A percentile compares a stretch with the other conserved stretches of the same genome.
These are phyloP conservation scores for Melanerpes formicivorus DNA, from an alignment of 2,113 vertebrate genomes.

Conservation along the genomic window DNA sequence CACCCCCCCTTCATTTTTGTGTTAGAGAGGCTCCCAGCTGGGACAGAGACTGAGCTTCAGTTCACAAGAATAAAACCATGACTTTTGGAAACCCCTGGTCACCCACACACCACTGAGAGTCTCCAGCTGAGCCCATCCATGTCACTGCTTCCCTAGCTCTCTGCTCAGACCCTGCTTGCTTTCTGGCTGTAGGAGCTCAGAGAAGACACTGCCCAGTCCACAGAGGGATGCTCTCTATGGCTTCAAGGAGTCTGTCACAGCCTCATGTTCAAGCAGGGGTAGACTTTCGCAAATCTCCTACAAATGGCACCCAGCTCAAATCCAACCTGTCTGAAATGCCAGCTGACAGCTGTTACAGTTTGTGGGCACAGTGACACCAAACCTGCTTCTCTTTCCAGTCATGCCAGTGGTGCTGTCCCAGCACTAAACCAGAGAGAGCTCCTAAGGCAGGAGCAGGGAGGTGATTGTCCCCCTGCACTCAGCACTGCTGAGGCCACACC, in stretches of 20 bases:
- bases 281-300: neutral
- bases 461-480: too few relatives aligned
- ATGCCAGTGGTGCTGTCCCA: neutral
- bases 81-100: neutral
- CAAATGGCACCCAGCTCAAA: neutral
- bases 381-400: neutral
- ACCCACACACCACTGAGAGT: neutral
- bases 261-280: neutral
- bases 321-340: neutral
- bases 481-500: too few relatives aligned
- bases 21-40: neutral
- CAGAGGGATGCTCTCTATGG: too few relatives aligned
- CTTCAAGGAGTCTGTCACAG: neutral
- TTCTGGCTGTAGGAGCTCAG: neutral
- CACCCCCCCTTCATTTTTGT: neutral
- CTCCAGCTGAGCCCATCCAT: neutral
- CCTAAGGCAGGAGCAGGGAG: neutral
- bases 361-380: neutral
- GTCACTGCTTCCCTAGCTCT: fast-evolving
- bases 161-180: neutral
- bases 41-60: neutral
- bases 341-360: neutral
- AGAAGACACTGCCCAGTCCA: neutral
- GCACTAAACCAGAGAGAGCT: neutral
- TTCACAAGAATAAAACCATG: neutral